Percentiles rank a stretch among this genome's conserved stretches.
Evolutionary conservation across 2,888 invertebrate genomes (phyloP).

Genomic region (Lasioglossum pauxillum): DNA sequence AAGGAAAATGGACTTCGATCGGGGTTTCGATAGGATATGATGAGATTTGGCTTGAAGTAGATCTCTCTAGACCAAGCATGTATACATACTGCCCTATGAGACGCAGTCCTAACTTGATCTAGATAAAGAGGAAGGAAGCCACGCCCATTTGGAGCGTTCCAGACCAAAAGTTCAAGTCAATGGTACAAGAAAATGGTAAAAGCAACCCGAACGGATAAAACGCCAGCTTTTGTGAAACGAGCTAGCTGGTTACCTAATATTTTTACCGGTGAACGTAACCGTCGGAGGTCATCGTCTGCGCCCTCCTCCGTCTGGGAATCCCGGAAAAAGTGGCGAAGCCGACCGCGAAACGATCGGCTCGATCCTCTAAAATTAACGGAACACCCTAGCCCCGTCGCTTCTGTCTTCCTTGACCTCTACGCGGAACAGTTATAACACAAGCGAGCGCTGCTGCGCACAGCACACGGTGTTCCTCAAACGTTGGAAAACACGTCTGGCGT

Average conservation of each 20-base stretch:
- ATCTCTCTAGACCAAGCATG: neutral
- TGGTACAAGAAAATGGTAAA: neutral
- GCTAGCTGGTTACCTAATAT: neutral
- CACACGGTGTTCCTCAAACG: slow-evolving; percentile 41
- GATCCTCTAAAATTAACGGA: slow-evolving; percentile 50
- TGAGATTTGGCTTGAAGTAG: neutral
- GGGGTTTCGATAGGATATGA: too few relatives aligned
- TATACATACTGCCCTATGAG: neutral
- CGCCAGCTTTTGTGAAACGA: neutral
- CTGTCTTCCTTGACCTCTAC: slow-evolving; percentile 50
- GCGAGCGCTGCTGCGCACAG: neutral
- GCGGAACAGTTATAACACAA: slow-evolving; percentile 57
- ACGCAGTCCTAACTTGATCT: neutral
- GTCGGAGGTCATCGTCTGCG: neutral
- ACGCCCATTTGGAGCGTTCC: neutral
- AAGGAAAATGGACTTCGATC: too few relatives aligned
- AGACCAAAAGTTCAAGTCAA: neutral
- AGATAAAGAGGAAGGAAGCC: neutral
- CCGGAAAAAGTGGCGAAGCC: neutral
- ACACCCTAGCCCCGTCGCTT: slow-evolving; percentile 29
- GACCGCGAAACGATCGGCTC: neutral
- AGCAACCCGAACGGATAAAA: neutral
- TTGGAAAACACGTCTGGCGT: slow-evolving; percentile 63
- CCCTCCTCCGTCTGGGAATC: neutral
- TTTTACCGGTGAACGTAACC: neutral